These are phyloP conservation scores for Metallyticus violacea DNA, from an alignment of 2,888 invertebrate species.

Conservation along the genomic window DNA sequence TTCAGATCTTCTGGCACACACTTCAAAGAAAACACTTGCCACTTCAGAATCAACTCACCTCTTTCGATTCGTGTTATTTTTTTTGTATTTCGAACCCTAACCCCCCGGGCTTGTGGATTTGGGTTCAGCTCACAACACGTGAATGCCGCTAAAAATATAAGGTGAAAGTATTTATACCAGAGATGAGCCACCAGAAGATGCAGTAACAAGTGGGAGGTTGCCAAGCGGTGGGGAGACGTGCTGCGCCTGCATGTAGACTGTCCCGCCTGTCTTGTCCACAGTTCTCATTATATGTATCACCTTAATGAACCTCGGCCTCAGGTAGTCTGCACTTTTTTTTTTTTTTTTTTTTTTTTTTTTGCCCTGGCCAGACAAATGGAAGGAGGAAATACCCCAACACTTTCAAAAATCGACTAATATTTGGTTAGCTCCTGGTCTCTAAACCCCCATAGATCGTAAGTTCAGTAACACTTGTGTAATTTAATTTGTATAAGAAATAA, in stretches of 20 bases:
- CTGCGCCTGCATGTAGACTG: not conserved
- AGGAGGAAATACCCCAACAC: too few species aligned
- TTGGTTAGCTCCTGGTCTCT: too few species aligned
- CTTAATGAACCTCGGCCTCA: not conserved
- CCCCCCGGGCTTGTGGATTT: not conserved
- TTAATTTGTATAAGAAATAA: too few species aligned
- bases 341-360: too few species aligned
- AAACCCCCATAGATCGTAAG: too few species aligned
- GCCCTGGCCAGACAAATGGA: too few species aligned
- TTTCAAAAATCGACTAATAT: too few species aligned
- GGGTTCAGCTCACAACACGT: slow-evolving; percentile 22
- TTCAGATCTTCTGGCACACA: not conserved
- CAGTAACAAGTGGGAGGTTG: slow-evolving; percentile 11
- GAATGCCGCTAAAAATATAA: slow-evolving; percentile 26
- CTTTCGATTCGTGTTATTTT: not conserved
- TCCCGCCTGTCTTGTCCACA: not conserved
- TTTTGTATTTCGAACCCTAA: not conserved
- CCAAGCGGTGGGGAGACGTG: not conserved
- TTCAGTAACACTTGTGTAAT: too few species aligned
- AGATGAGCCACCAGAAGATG: slow-evolving; percentile 10
- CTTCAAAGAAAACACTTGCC: not conserved
- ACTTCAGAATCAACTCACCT: not conserved
- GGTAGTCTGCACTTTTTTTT: too few species aligned
- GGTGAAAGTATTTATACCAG: slow-evolving; percentile 32
- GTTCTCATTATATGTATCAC: not conserved